phyloP scores from a whole-genome alignment of 2,113 vertebrate species.

The Podocnemis expansa region DNA sequence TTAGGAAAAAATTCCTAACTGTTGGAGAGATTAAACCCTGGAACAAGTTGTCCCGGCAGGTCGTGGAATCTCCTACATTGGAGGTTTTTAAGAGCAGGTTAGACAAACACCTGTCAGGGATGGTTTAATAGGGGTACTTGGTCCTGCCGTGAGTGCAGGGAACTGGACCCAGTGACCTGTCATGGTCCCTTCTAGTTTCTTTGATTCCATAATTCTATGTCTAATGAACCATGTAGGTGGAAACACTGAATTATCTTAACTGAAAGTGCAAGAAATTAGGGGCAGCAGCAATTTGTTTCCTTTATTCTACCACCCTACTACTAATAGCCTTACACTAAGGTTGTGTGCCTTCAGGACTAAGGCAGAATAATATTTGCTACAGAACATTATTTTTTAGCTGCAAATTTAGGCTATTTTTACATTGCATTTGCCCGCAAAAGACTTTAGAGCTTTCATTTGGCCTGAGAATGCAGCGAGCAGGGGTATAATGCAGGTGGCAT shows the following conservation, averaged over 20 bases:
- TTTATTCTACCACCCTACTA: constrained; percentile 36
- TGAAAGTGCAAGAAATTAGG: constrained; percentile 31
- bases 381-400: constrained; percentile 46
- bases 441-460: not conserved
- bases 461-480: not conserved
- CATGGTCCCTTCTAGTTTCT: no score
- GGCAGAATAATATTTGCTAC: constrained; percentile 20
- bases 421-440: not conserved
- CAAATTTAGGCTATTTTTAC: constrained; percentile 36
- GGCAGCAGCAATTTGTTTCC: not conserved
- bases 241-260: constrained; percentile 50
- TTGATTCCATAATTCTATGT: no score
- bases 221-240: constrained; percentile 59
- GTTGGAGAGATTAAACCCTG: no score
- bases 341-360: constrained; percentile 38
- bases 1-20: no score
- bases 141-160: no score
- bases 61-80: no score
- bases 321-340: constrained; percentile 37
- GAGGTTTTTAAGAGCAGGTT: no score
- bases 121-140: no score
- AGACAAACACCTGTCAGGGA: no score
- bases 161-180: no score
- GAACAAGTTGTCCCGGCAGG: no score
- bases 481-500: not conserved